These are phyloP conservation scores for Morone chrysops DNA, from an alignment of 2,113 vertebrate genomes.

Conservation along the genomic window DNA sequence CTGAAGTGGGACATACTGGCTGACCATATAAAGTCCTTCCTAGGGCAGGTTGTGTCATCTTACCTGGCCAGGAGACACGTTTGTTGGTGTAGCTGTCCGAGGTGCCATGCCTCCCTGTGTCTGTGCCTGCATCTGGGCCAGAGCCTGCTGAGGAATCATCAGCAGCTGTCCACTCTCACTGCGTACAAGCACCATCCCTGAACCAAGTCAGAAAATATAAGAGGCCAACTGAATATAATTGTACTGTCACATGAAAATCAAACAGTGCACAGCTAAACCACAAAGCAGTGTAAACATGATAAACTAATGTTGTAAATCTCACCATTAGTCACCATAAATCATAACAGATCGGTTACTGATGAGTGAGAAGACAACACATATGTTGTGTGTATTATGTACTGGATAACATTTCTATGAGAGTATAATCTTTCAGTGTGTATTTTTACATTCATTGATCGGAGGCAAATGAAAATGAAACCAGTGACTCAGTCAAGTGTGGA, in stretches of 20 bases:
- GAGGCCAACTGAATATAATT: background rate
- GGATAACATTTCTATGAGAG: background rate
- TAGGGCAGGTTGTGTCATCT: background rate
- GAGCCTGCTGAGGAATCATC: constrained; percentile 95
- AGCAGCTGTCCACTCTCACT: constrained; percentile 95
- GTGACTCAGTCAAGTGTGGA: background rate
- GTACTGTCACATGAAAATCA: background rate
- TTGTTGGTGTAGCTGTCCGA: constrained; percentile 90
- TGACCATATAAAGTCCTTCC: background rate
- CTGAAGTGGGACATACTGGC: background rate
- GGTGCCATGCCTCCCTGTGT: constrained; percentile 90
- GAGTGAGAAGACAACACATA: background rate
- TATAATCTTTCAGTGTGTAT: background rate
- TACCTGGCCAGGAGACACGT: constrained; percentile 90
- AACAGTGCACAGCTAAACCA: background rate
- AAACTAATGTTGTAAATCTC: background rate
- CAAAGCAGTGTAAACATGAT: background rate
- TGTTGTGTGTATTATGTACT: background rate
- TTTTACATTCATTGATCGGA: background rate
- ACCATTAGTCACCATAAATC: background rate
- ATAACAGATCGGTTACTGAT: background rate
- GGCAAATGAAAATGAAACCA: background rate
- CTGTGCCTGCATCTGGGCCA: constrained; percentile 96
- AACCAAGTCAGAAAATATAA: constrained; percentile 1
- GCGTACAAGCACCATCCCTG: constrained; percentile 96